Conservation (phyloP, 37 sponge, comb jelly and placozoan genomes). For the Spongia lamella region DNA sequence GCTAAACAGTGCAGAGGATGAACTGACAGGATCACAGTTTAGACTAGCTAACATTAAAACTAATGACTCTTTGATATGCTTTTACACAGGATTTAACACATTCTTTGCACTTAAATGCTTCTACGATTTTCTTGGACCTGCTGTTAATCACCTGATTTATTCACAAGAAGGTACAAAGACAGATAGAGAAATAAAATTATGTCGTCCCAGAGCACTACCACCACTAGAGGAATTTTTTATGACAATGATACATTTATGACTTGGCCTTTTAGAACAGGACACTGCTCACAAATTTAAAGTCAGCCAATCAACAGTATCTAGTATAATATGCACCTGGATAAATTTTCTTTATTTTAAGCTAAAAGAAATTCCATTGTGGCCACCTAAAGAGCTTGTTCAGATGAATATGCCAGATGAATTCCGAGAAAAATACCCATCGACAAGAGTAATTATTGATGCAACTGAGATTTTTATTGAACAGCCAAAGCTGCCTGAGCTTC, state of each 20-base stretch:
- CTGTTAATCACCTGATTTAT: conserved; percentile 19
- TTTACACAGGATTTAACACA: conserved; percentile 46
- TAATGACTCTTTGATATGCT: conserved; percentile 37
- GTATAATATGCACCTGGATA: conserved; percentile 44
- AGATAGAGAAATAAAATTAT: too few relatives aligned
- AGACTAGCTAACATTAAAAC: conserved; percentile 2
- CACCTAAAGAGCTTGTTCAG: too few relatives aligned
- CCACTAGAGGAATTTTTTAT: conserved; percentile 42
- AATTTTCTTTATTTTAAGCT: conserved; percentile 25
- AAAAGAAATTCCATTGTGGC: conserved; percentile 30
- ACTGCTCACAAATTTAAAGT: conserved; percentile 23
- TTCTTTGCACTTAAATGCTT: conserved; percentile 12
- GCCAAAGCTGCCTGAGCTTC: conserved; percentile 30
- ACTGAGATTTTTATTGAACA: conserved; percentile 46
- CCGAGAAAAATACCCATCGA: conserved; percentile 30
- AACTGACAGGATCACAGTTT: too few relatives aligned
- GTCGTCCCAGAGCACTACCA: conserved; percentile 10
- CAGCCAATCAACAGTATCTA: conserved; percentile 27
- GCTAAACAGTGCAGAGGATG: too few relatives aligned
- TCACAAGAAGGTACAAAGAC: too few relatives aligned
- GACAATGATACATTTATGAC: conserved; percentile 15
- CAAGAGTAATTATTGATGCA: conserved; percentile 19
- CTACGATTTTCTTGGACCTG: conserved; percentile 31
- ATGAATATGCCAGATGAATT: too few relatives aligned
- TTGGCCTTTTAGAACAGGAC: conserved; percentile 31